Base-by-base conservation (phyloP, 2,888 invertebrate species). In the Stenolophus ochropezus region DNA sequence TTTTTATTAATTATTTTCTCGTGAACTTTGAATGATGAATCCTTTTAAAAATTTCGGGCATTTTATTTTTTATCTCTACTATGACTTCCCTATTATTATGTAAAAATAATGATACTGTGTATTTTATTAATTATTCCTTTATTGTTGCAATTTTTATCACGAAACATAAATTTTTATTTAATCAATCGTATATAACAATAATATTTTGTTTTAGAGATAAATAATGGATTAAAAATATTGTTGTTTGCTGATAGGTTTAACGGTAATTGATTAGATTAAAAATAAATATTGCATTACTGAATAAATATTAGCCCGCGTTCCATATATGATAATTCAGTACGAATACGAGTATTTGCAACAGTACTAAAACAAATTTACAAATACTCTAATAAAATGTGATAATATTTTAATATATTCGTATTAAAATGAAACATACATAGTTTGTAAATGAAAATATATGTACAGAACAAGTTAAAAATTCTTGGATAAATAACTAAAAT, bases 371-470 rank as follows among this genome's bases (percentile, higher is more conserved):
- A 56, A 56, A 56, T 56, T 56, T 21, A 56, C 56, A 56, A 56
- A 56, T 18, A 18, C 20, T 56, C 20, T 20, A 20, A 18, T 20
- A 20, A 56, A 56, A 11, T 18, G 20, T 5, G 21, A 20, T 3
- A 56, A 56, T 56, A 56, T 56, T 56, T 56, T 20, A 56, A 56
- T 56, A 56, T 56, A 56, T 56, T 56, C 21, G 56, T 18, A 20
- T 11, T 56, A 56, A 56, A 56, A 56, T 56, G 1, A 56, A 56
- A 56, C 20, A 16, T n/a, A n/a, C 8, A 21, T 18, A 8, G 21
- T 20, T 11, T 56, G 4, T 56, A 20, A 56, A 56, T 20, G 6
- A 11, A 20, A 56, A 18, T 56, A 20, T 21, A 56, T 11, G 21
- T 56, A 20, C 11, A 42, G 33, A 56, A 20, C 21, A 2, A 56